Percentiles rank a stretch among this genome's conserved stretches.
phyloP scores from a whole-genome alignment of 2,797 vertebrate species.

The Malacoctenus gilli region DNA sequence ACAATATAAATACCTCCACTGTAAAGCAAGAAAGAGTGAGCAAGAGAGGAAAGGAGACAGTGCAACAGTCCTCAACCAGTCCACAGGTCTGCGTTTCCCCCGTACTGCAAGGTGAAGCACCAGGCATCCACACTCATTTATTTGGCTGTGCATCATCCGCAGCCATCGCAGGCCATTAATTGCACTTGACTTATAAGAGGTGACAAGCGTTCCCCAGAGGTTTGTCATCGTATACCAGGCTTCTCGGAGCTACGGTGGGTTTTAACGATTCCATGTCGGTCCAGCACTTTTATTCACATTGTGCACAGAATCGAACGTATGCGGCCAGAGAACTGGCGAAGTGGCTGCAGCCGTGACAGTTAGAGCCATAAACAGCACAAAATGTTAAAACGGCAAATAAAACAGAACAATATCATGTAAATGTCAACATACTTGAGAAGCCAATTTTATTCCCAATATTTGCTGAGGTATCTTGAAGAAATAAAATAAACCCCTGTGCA shows the following conservation, averaged over 20 bases:
- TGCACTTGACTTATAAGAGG: constrained; percentile 60
- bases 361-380: too few species aligned
- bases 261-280: constrained; percentile 24
- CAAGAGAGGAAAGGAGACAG: constrained; percentile 21
- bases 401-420: too few species aligned
- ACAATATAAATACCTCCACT: constrained; percentile 3
- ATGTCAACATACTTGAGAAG: too few species aligned
- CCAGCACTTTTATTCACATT: constrained; percentile 10
- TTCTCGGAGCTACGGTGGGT: constrained; percentile 33
- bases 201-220: constrained; percentile 61
- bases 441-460: too few species aligned
- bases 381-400: too few species aligned
- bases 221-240: constrained; percentile 37
- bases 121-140: constrained; percentile 49
- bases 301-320: too few species aligned
- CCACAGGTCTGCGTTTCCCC: constrained; percentile 26
- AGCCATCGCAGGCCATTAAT: constrained; percentile 48
- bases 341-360: too few species aligned
- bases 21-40: constrained; percentile 21
- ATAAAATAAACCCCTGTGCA: too few species aligned
- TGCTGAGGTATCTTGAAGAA: too few species aligned
- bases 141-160: constrained; percentile 51
- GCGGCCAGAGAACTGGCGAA: too few species aligned
- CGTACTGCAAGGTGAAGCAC: constrained; percentile 52
- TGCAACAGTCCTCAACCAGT: constrained; percentile 5